Percentiles rank a stretch among this genome's conserved stretches.
Evolutionary conservation across 2,113 vertebrate species (phyloP).

Genomic region (Ophthalmolycus amberensis): DNA sequence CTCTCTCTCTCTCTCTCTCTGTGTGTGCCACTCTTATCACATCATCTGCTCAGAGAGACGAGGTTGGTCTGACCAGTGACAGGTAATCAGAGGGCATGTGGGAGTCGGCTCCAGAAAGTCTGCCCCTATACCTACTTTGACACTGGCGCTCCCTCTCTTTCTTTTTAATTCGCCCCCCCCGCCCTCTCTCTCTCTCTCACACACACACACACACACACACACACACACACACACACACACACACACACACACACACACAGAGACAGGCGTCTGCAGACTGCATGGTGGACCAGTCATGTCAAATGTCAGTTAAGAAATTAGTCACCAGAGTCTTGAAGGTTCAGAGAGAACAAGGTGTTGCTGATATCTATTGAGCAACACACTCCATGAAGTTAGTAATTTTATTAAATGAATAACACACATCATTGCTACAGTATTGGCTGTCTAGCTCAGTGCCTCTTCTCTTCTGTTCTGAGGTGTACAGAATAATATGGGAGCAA

Average conservation of each 20-base stretch:
- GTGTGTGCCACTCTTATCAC: conserved; percentile 52
- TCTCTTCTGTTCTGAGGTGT: neutral
- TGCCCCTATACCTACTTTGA: conserved; percentile 70
- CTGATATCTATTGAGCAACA: conserved; percentile 27
- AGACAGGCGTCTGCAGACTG: conserved; percentile 36
- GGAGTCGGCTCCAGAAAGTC: conserved; percentile 80
- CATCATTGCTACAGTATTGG: conserved; percentile 11
- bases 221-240: conserved; percentile 4
- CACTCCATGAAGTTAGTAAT: conserved; percentile 25
- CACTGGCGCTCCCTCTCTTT: conserved; percentile 17
- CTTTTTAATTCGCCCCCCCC: neutral
- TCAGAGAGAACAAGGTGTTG: conserved; percentile 43
- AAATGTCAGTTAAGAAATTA: conserved; percentile 64
- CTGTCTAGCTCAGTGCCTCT: neutral
- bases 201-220: no score
- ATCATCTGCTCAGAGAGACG: conserved; percentile 42
- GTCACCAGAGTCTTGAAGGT: conserved; percentile 41
- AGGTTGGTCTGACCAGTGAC: conserved; percentile 65
- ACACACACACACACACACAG: conserved; percentile 8
- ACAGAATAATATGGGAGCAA: neutral
- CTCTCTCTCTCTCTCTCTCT: conserved; percentile 12
- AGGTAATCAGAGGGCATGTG: conserved; percentile 72
- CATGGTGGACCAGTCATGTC: conserved; percentile 49
- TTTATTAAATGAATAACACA: conserved; percentile 34
- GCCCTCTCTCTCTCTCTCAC: neutral